Percentiles rank a stretch among this genome's conserved stretches.
phyloP scores from a whole-genome alignment of 2,113 vertebrate genomes.

The Illadopsis cleaveri region DNA sequence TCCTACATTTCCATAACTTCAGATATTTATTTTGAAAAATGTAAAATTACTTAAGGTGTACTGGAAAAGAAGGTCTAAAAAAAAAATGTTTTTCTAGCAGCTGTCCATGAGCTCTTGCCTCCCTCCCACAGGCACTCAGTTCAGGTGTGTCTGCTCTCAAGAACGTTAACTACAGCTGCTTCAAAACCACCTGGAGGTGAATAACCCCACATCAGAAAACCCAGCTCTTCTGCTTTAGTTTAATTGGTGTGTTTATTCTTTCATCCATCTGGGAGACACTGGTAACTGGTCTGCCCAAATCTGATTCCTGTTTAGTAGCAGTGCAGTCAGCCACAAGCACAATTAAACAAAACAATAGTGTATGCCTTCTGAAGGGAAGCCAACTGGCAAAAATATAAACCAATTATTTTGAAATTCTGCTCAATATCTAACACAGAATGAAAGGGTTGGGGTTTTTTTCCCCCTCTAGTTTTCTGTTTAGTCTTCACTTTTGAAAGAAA shows the following conservation, averaged over 20 bases:
- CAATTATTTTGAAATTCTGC: not conserved
- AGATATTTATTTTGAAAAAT: not conserved
- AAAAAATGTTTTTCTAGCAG: not conserved
- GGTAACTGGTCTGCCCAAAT: not conserved
- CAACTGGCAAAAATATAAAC: not conserved
- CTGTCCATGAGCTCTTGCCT: not conserved
- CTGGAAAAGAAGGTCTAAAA: not conserved
- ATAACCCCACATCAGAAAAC: slow-evolving; percentile 9
- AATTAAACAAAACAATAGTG: not conserved
- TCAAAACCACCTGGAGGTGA: not conserved
- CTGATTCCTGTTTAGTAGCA: not conserved
- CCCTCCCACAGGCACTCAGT: not conserved
- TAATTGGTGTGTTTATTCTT: not conserved
- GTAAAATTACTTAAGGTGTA: not conserved
- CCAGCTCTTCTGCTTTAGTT: not conserved
- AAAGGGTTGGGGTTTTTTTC: not conserved
- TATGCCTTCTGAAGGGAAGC: not conserved
- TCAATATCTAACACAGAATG: not conserved
- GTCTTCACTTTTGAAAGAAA: not conserved
- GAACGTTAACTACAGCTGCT: not conserved
- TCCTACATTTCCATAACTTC: not conserved
- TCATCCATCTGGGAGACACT: not conserved
- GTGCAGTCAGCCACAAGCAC: not conserved
- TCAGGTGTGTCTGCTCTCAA: not conserved
- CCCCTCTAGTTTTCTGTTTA: not conserved